These are phyloP conservation scores for Caracal caracal DNA, from an alignment of 2,113 vertebrate species.

Conservation along the genomic window DNA sequence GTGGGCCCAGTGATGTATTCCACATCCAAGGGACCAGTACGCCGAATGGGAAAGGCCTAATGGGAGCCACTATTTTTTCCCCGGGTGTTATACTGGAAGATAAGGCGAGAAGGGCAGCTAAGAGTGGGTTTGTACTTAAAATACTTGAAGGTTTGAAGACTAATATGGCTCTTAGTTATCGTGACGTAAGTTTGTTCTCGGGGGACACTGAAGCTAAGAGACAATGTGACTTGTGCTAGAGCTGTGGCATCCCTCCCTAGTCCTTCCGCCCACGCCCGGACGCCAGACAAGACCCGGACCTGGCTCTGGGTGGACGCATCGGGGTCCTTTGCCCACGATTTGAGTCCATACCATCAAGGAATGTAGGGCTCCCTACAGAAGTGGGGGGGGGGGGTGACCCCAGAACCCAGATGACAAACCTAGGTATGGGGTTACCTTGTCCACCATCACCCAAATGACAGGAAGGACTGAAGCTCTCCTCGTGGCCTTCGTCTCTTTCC, in stretches of 20 bases:
- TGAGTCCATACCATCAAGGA: not conserved
- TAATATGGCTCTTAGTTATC: not conserved
- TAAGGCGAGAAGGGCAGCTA: not conserved
- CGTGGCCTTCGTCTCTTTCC: not conserved
- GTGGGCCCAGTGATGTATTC: not conserved
- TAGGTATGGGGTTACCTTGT: not conserved
- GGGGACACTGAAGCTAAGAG: not conserved
- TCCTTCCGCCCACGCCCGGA: not conserved
- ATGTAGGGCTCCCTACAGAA: not conserved
- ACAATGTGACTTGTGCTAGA: not conserved
- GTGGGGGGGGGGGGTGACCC: not conserved
- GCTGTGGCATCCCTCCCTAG: not conserved
- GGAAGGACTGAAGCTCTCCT: not conserved
- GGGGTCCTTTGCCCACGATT: not conserved
- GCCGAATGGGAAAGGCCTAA: not conserved
- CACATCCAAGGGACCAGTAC: not conserved
- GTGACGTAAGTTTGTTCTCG: constrained; percentile 14
- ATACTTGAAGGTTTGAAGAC: not conserved
- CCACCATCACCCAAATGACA: not conserved
- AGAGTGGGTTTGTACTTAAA: not conserved
- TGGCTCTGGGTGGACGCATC: not conserved
- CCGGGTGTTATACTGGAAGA: constrained; percentile 11
- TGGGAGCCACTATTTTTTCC: not conserved
- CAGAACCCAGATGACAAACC: not conserved
- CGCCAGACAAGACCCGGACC: not conserved